These are phyloP conservation scores for Cladopsammia gracilis DNA, from an alignment of 64 coral and sea anemone genomes.

Conservation along the genomic window DNA sequence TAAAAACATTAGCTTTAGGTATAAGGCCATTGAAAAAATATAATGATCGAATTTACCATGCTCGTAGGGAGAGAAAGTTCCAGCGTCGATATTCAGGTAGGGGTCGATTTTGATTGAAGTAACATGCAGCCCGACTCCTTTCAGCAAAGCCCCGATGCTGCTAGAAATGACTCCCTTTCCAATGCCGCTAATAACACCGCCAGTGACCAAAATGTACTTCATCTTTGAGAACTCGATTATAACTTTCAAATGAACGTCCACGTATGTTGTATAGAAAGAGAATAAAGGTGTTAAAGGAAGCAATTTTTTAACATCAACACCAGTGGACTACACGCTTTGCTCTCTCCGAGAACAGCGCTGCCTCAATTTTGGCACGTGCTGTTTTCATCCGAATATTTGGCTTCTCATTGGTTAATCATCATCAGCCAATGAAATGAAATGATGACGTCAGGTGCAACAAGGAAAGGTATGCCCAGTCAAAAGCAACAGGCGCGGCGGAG, in stretches of 20 bases:
- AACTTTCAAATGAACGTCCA: background rate
- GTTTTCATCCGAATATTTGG: background rate
- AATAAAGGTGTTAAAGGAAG: background rate
- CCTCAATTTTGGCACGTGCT: background rate
- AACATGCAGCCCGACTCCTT: slow-evolving; percentile 86
- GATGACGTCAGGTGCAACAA: background rate
- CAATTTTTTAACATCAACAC: background rate
- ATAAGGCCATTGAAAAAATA: background rate
- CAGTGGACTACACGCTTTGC: background rate
- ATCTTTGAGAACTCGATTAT: slow-evolving; percentile 24
- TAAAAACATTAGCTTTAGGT: no score
- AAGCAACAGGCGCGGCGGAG: no score
- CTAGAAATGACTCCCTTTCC: slow-evolving; percentile 97
- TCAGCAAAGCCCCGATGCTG: slow-evolving; percentile 90
- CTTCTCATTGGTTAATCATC: slow-evolving; percentile 7
- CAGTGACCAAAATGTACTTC: slow-evolving; percentile 99
- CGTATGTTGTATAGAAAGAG: background rate
- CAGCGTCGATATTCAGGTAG: slow-evolving; percentile 95
- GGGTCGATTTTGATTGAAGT: slow-evolving; percentile 96
- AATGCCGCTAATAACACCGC: slow-evolving; percentile 97
- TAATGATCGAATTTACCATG: slow-evolving; percentile 57
- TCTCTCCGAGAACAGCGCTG: slow-evolving; percentile 10
- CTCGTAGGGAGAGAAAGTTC: slow-evolving; percentile 94
- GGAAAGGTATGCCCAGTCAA: no score
- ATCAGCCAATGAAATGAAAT: background rate